Conservation (phyloP, 2,797 vertebrate genomes). For the Perodicticus potto region DNA sequence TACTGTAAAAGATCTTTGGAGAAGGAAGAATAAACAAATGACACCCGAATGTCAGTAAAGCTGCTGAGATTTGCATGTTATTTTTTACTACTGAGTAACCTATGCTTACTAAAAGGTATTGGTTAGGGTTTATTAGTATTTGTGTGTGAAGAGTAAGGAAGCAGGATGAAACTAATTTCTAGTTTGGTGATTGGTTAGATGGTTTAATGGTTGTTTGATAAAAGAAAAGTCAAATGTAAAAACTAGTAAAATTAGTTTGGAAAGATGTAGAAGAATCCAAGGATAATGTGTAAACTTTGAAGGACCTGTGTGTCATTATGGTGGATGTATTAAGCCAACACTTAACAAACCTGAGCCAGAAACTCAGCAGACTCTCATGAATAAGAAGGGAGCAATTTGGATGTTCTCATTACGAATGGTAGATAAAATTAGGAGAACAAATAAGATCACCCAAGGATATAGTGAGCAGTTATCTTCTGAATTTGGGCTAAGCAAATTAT, state of each 20-base stretch:
- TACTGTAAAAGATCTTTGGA: not conserved
- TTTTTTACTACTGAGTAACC: not conserved
- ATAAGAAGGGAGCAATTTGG: not conserved
- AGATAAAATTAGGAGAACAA: conserved; percentile 40
- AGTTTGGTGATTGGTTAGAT: not conserved
- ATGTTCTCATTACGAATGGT: not conserved
- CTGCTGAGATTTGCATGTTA: not conserved
- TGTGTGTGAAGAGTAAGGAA: not conserved
- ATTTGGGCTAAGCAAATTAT: conserved; percentile 29
- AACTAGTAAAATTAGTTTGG: not conserved
- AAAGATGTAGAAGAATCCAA: not conserved
- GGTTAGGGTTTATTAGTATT: not conserved
- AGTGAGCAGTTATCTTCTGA: not conserved
- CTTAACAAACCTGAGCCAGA: not conserved
- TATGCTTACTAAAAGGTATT: not conserved
- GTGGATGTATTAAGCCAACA: not conserved
- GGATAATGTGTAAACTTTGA: not conserved
- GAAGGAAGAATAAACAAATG: not conserved
- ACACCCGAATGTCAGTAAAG: not conserved
- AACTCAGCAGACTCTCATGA: not conserved
- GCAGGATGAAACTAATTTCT: not conserved
- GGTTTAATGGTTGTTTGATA: not conserved
- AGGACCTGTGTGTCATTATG: not conserved
- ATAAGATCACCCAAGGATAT: conserved; percentile 27
- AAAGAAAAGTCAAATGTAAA: not conserved